Evolutionary conservation across 2,888 invertebrate genomes (phyloP).

Genomic region (Agrotis puta): DNA sequence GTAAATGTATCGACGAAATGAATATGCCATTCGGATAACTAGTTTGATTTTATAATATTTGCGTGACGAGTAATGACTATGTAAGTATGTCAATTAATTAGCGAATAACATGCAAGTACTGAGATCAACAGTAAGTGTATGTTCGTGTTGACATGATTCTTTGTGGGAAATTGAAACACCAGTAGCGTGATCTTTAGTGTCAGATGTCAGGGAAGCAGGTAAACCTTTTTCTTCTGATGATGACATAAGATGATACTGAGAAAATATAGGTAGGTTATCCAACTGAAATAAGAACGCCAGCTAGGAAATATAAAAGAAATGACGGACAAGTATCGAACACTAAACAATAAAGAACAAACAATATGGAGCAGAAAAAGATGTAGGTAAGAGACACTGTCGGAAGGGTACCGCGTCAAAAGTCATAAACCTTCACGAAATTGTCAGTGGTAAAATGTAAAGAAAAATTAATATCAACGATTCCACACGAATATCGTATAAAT

Average conservation of each 20-base stretch:
- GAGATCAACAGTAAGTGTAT: slow-evolving; percentile 11
- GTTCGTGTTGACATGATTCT: slow-evolving; percentile 31
- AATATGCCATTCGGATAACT: slow-evolving; percentile 18
- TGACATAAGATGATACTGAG: slow-evolving; percentile 17
- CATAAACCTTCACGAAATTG: too few species aligned
- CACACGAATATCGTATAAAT: too few species aligned
- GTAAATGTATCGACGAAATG: slow-evolving; percentile 11
- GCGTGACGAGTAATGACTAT: slow-evolving; percentile 27
- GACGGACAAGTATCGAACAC: neutral
- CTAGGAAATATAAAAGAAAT: neutral
- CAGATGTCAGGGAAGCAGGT: slow-evolving; percentile 35
- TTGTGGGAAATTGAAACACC: slow-evolving; percentile 31
- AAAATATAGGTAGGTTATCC: neutral
- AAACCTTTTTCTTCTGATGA: slow-evolving; percentile 5
- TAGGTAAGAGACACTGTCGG: neutral
- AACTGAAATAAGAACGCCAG: slow-evolving; percentile 13
- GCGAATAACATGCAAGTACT: slow-evolving; percentile 21
- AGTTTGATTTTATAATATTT: slow-evolving; percentile 32
- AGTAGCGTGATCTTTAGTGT: slow-evolving; percentile 14
- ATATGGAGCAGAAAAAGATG: neutral
- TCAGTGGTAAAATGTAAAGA: too few species aligned
- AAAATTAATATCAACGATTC: too few species aligned
- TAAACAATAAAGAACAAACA: neutral
- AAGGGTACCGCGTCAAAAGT: too few species aligned
- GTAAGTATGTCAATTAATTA: slow-evolving; percentile 43